Evolutionary conservation across 2,888 invertebrate species (phyloP).

Genomic region (Drosophila kambysellisi): DNA sequence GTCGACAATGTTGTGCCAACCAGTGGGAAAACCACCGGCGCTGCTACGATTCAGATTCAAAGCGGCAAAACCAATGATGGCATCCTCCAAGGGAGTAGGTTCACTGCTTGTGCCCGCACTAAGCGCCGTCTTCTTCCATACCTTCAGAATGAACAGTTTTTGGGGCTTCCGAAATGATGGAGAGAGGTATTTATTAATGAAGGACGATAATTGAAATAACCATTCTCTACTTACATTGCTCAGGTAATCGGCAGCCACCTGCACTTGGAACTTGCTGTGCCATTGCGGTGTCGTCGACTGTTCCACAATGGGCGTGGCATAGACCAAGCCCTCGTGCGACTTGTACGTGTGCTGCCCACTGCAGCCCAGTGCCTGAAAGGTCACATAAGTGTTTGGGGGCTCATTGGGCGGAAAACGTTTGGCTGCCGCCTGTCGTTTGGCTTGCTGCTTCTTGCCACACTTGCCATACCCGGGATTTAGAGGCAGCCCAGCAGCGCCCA

Average conservation of each 20-base stretch:
- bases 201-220: neutral
- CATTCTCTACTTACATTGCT: conserved; percentile 85
- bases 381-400: conserved; percentile 88
- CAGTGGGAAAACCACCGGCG: conserved; percentile 85
- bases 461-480: conserved; percentile 80
- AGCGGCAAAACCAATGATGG: conserved; percentile 87
- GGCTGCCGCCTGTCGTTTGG: conserved; percentile 75
- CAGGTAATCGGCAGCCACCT: conserved; percentile 86
- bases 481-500: conserved; percentile 87
- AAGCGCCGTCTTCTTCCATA: conserved; percentile 87
- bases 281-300: conserved; percentile 87
- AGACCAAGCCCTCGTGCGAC: conserved; percentile 84
- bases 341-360: conserved; percentile 73
- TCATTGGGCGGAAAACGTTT: conserved; percentile 83
- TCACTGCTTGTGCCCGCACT: conserved; percentile 50
- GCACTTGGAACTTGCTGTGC: conserved; percentile 86
- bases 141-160: conserved; percentile 87
- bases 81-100: conserved; percentile 87
- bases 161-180: conserved; percentile 84
- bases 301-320: conserved; percentile 86
- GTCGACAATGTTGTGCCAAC: conserved; percentile 89
- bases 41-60: conserved; percentile 87
- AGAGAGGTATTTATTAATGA: neutral
- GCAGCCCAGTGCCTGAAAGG: conserved; percentile 86
- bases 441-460: conserved; percentile 66